A percentile compares a stretch with the other conserved stretches of the same genome.
phyloP scores from a whole-genome alignment of 2,888 invertebrate species.

The Tromatobia lineatoria region DNA sequence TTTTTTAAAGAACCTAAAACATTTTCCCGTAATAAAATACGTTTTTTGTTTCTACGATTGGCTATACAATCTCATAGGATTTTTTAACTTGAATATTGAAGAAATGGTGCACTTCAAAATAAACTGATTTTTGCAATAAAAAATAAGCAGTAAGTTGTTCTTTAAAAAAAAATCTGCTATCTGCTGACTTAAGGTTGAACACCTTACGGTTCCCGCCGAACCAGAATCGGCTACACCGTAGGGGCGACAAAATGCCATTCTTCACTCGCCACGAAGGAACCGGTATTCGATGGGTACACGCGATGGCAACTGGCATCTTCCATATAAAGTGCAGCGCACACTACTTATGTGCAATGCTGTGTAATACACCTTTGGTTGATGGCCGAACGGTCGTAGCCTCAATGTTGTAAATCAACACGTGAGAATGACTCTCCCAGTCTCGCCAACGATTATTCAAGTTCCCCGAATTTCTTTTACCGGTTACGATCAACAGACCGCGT shows the following conservation, averaged over 20 bases:
- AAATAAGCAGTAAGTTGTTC: no score
- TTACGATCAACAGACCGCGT: slow-evolving; percentile 1
- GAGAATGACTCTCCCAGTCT: slow-evolving; percentile 24
- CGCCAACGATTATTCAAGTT: slow-evolving; percentile 48
- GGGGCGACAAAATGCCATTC: slow-evolving; percentile 17
- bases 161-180: no score
- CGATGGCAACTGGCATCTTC: background rate
- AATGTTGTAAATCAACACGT: slow-evolving; percentile 34
- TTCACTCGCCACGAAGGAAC: slow-evolving; percentile 44
- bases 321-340: background rate
- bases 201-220: slow-evolving; percentile 40
- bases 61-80: no score
- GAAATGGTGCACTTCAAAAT: no score
- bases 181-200: background rate
- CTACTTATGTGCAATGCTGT: background rate
- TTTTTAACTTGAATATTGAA: no score
- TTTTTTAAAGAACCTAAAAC: no score
- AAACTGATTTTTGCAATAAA: no score
- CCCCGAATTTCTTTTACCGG: slow-evolving; percentile 31
- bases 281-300: slow-evolving; percentile 53
- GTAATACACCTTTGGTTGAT: background rate
- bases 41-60: no score
- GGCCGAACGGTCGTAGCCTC: background rate
- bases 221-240: slow-evolving; percentile 49
- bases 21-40: no score